Evolutionary conservation across 2,888 invertebrate species (phyloP).

Genomic region (Achlya flavicornis): DNA sequence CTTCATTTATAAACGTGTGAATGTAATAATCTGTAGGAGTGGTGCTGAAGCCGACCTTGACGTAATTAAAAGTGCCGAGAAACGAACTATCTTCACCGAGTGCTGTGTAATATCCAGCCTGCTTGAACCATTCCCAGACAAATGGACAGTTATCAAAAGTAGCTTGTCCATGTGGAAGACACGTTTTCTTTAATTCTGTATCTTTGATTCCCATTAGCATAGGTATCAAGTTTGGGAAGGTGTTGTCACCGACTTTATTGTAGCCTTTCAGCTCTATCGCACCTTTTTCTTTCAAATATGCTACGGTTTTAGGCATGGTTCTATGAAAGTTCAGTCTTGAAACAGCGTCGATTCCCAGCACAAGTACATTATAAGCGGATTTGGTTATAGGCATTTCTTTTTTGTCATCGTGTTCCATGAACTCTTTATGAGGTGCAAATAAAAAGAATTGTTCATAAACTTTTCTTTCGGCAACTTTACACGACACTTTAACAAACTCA

Average conservation of each 20-base stretch:
- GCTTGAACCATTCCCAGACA: slow-evolving; percentile 91
- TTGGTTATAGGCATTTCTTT: slow-evolving; percentile 45
- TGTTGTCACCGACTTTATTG: slow-evolving; percentile 97
- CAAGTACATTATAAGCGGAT: slow-evolving; percentile 86
- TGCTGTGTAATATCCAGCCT: slow-evolving; percentile 89
- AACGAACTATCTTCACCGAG: slow-evolving; percentile 92
- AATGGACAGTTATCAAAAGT: slow-evolving; percentile 92
- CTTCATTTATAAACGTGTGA: slow-evolving; percentile 88
- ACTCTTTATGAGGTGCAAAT: slow-evolving; percentile 81
- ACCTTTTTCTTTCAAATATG: slow-evolving; percentile 85
- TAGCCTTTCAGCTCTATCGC: slow-evolving; percentile 93
- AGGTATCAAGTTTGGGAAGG: slow-evolving; percentile 94
- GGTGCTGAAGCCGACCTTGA: slow-evolving; percentile 89
- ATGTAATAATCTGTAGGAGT: slow-evolving; percentile 94
- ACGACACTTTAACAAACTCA: slow-evolving; percentile 89
- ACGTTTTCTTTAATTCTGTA: slow-evolving; percentile 85
- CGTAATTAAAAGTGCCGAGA: slow-evolving; percentile 92
- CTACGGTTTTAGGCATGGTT: slow-evolving; percentile 90
- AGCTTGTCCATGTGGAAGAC: slow-evolving; percentile 83
- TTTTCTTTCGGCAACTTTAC: slow-evolving; percentile 71
- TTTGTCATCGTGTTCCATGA: slow-evolving; percentile 39
- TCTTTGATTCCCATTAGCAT: slow-evolving; percentile 89
- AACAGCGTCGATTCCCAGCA: slow-evolving; percentile 93
- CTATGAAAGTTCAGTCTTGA: slow-evolving; percentile 93
- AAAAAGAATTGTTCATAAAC: slow-evolving; percentile 88